Base-by-base conservation (phyloP, 2,888 invertebrate genomes). In the Meliscaeva auricollis region DNA sequence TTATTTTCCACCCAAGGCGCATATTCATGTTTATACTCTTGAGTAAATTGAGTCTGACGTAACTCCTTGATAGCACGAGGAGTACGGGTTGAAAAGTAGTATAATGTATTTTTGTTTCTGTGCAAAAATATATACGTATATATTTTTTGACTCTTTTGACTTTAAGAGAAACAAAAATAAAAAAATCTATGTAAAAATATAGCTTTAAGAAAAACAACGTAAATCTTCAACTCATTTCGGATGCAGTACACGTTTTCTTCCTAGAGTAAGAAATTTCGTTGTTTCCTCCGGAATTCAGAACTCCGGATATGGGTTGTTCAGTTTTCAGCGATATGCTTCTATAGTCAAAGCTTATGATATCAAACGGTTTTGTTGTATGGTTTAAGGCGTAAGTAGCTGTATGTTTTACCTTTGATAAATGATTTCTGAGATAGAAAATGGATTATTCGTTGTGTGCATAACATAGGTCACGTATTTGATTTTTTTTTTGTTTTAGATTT, bases 11-110 rank as follows among this genome's bases (percentile, higher is more conserved):
- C 48, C 26, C 8, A 17, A 52, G 46, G 52, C 44, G 35, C 35
- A 9, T 13, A 62, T 54, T 15, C 50, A 66, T 35, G 74, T 62
- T 46, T 62, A 46, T 22, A n/a, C n/a, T 32, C 48, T 41, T 38
- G 38, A 41, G 58, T 30, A 76, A 70, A 64, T 70, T 58, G 26
- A 52, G 60, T 73, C 68, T 50, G 38, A 26, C 38, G 48, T 60
- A 54, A 66, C 26, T 58, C 58, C 35, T 30, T 17, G 17, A 69
- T 44, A 15, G 6, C 26, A 30, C 9, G 6, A 32, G 8, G 13
- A 15, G n/a, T 0, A 7, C 1, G 32, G n/a, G 50, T 20, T 17
- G 17, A 13, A 35, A 35, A 15, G 48, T 22, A 13, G 22, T n/a
- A 26, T 26, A n/a, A 26, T 26, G 2, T 26, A 26, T 26, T 26